Base-by-base conservation (phyloP, 2,113 vertebrate genomes). In the Corynorhinus townsendii region DNA sequence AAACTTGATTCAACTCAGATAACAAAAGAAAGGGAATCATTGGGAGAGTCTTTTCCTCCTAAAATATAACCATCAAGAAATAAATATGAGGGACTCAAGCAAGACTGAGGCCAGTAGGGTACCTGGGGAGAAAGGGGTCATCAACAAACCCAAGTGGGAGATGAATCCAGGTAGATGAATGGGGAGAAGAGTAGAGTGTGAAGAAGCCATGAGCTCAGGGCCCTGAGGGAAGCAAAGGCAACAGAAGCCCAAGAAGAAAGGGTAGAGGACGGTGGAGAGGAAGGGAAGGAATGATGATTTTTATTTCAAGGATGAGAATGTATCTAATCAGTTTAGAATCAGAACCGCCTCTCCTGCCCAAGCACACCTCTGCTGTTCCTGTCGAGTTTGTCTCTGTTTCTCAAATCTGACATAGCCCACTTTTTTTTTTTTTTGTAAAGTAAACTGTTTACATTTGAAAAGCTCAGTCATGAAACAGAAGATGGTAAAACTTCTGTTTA, bases 401-500 rank as follows among this genome's bases (percentile, higher is more conserved):
- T 92, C 30, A 54, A 75, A 90, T 85, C 85, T 91, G 79, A 91
- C 82, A 76, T 26, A 56, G 49, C 59, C 77, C 90, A 94, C 73
- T 92, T 71, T 95, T 96, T 96, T 95, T 15, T 49, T 17, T 52
- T 19, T 54, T 20, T 56, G 54, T 56, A 56, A 56, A 56, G 59
- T 91, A 95, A 95, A 95, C 68, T 93, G 94, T 95, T 97, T 96
- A 96, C 69, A 64, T 91, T 94, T 81, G 40, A 56, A 96, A 97
- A 93, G 56, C 56, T 89, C 85, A 26, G n/a, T 94, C 83, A 68
- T 94, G 90, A 95, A 95, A 95, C 89, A 86, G 73, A 96, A 89
- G 90, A 90, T 54, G 93, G 90, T 80, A 92, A 96, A 96, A 95
- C 56, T 94, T 92, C 73, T 96, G 86, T 97, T 95, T 95, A 95